Base-by-base conservation (phyloP, 92 coral and sea anemone species). In the Montipora capitata region DNA sequence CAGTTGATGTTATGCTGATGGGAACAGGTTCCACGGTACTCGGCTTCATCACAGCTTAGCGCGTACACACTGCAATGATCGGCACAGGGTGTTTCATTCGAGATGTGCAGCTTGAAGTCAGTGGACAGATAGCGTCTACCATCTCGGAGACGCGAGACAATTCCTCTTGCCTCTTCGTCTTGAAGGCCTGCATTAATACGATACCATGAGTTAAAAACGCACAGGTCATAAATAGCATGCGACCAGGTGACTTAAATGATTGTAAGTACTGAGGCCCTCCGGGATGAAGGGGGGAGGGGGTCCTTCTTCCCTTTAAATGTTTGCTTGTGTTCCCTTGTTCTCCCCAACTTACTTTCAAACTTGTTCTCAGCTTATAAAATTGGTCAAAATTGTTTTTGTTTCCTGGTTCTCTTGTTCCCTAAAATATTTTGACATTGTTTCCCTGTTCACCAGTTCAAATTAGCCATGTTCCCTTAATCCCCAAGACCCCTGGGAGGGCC, bases 101-200 rank as follows among this genome's bases (percentile, higher is more conserved):
- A 14, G 13, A 65, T 79, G 84, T 88, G 92, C 76, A 88, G 80
- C 78, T 88, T 88, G 78, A 41, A 88, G 61, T 88, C 92, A 3
- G 84, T 79, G 35, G 71, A 80, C 61, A 88, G 44, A 66, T 88
- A 88, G 40, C 71, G 58, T 48, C 75, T 81, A 9, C 82, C 83
- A n/a, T 82, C 76, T 67, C 18, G 45, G 42, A 75, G 79, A 39
- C 78, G 87, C 16, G 77, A 72, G 52, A 57, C 13, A 52, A 82
- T 39, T 82, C 64, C 78, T 45, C 3, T 69, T 72, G 81, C 70
- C 81, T 77, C 51, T 56, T 77, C 69, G 58, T 77, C 81, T 77
- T 56, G 81, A 42, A 72, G 40, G 39, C 77, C 77, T 72, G 39
- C 77, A 72, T 72, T 48, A 13, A 72, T 72, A 44, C 58, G 15